Base-by-base conservation (phyloP, 2,113 vertebrate genomes). In the Coturnix japonica region DNA sequence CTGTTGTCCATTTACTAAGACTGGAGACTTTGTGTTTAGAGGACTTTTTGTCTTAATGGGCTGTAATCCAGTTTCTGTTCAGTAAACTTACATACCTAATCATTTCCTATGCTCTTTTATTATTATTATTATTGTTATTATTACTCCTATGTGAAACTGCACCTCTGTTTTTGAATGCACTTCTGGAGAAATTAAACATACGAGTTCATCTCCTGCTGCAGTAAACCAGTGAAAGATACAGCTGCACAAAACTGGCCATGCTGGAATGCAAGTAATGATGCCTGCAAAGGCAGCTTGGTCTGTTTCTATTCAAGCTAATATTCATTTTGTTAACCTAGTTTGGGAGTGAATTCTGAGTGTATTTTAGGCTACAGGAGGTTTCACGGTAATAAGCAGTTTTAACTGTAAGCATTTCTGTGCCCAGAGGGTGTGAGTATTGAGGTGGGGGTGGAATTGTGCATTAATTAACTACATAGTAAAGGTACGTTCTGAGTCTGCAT, bases 101-200 rank as follows among this genome's bases (percentile, higher is more conserved):
- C 47, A 35, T 15, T 85, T 54, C 1, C 15, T 67, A 30, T 19
- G 13, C 13, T 57, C 81, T 41, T 77, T 41, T 41, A 41, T 41
- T 70, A 13, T 30, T 33, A 54, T 89, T 35, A 41, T 43, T 43
- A 43, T 44, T 17, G 12, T 13, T 47, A 47, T 47, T 30, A 25
- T 18, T 85, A 49, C 2, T 6, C 1, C 56, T 65, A 28, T 1
- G 0, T 41, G 37, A 61, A 30, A 26, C 6, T 51, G 2, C 9
- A 6, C 7, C 26, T 69, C n/a, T 73, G 31, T 63, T 75, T 9
- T 37, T 33, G 31, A 30, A 37, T 67, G 12, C 5, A 6, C 23
- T 79, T 64, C 12, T 6, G 22, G 7, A 30, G 31, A 25, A 71
- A 51, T 59, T 4, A 64, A 71, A 9, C 31, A n/a, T 37, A 37